A percentile compares a stretch with the other conserved stretches of the same genome.
Evolutionary conservation across 2,888 invertebrate species (phyloP).

Genomic region (Pecten maximus): DNA sequence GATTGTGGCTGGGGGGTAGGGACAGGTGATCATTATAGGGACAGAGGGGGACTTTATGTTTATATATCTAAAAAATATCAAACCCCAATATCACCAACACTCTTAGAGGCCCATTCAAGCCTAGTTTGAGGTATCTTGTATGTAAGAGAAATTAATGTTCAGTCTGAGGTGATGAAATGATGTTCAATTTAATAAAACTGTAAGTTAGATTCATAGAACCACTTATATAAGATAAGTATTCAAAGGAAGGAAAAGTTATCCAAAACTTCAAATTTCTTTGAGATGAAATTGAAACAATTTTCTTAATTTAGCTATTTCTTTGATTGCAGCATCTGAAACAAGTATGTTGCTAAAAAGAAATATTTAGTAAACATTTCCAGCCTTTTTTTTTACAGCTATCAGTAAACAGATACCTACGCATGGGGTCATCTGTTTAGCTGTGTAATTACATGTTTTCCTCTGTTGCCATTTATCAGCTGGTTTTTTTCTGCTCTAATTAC

Average conservation of each 20-base stretch:
- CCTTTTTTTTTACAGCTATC: neutral
- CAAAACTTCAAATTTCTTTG: neutral
- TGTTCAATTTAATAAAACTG: no score
- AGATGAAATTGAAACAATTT: neutral
- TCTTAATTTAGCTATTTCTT: neutral
- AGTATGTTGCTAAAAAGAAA: neutral
- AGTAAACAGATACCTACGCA: neutral
- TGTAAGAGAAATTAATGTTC: no score
- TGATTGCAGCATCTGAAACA: neutral
- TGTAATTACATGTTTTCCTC: neutral
- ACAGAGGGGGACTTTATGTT: no score
- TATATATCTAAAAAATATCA: no score
- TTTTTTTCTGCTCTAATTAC: slow-evolving; percentile 11
- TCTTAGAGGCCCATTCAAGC: no score
- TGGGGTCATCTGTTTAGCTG: neutral
- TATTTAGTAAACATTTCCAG: neutral
- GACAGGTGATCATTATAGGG: no score
- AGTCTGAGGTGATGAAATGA: no score
- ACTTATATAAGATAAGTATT: no score
- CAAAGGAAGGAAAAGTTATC: neutral
- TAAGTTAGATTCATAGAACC: no score
- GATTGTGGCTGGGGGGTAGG: no score
- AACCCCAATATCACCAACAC: no score
- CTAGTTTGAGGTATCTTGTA: no score
- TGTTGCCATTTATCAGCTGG: neutral